A percentile compares a stretch with the other conserved stretches of the same genome.
Evolutionary conservation across 2,888 invertebrate genomes (phyloP).

Genomic region (Dynastes tityus): DNA sequence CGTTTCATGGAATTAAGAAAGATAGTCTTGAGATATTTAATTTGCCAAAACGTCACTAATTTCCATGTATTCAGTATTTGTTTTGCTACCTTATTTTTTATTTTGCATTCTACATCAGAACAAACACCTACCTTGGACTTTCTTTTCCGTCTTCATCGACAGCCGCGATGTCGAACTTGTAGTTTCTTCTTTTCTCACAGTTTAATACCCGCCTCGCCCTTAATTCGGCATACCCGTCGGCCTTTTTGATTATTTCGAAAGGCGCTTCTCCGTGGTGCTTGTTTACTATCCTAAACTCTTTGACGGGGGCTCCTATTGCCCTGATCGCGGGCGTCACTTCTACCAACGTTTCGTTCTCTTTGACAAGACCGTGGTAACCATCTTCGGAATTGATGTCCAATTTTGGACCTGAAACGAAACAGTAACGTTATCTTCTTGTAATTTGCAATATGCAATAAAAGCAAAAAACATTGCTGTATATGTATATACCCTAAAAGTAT

Average conservation of each 20-base stretch:
- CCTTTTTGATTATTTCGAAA: constrained; percentile 74
- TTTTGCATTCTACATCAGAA: too few species aligned
- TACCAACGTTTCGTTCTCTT: constrained; percentile 93
- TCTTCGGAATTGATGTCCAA: constrained; percentile 87
- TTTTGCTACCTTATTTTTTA: too few species aligned
- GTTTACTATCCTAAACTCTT: constrained; percentile 91
- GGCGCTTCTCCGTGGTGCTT: constrained; percentile 95
- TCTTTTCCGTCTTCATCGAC: constrained; percentile 92
- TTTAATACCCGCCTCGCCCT: constrained; percentile 88
- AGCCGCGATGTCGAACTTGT: constrained; percentile 96
- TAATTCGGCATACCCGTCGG: constrained; percentile 85
- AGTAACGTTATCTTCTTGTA: neutral
- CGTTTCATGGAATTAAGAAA: too few species aligned
- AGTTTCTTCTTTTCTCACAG: constrained; percentile 94
- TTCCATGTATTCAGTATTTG: too few species aligned
- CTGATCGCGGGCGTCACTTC: constrained; percentile 94
- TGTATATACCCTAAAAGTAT: neutral
- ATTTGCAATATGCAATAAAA: neutral
- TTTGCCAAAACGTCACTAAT: too few species aligned
- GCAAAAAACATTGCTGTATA: too few species aligned
- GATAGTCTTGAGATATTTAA: too few species aligned
- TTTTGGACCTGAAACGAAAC: constrained; percentile 74
- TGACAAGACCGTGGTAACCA: constrained; percentile 93
- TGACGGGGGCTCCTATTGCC: constrained; percentile 83
- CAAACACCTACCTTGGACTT: constrained; percentile 57